phyloP scores from a whole-genome alignment of 2,113 vertebrate genomes.

The Capra hircus region DNA sequence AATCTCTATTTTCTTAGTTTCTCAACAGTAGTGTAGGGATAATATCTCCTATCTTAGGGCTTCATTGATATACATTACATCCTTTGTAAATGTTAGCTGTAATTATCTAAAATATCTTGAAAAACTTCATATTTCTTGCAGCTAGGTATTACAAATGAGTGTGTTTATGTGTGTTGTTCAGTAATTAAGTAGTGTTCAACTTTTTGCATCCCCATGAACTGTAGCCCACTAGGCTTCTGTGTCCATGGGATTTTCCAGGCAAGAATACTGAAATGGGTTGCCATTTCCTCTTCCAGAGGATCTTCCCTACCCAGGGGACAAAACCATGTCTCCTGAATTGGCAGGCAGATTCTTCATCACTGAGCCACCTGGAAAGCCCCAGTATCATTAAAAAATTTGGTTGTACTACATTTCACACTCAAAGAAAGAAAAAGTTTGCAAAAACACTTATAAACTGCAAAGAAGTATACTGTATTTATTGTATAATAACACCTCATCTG shows the following conservation, averaged over 20 bases:
- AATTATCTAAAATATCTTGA: neutral
- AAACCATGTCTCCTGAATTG: neutral
- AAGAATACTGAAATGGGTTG: neutral
- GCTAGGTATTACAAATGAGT: neutral
- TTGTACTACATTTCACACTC: neutral
- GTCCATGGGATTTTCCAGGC: neutral
- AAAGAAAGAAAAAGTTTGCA: neutral
- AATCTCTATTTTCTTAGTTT: neutral
- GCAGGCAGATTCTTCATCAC: neutral
- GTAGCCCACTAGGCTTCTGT: neutral
- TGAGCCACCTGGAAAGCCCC: neutral
- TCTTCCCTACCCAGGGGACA: neutral
- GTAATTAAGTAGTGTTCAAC: neutral
- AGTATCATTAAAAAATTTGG: neutral
- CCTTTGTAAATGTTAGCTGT: neutral
- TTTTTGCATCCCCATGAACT: neutral
- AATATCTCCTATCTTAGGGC: neutral
- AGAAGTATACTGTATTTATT: neutral
- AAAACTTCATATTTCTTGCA: neutral
- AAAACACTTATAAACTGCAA: neutral
- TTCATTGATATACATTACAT: neutral
- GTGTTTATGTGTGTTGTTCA: neutral
- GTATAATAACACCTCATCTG: neutral
- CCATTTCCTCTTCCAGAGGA: neutral
- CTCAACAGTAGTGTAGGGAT: neutral